These are phyloP conservation scores for Pollicipes pollicipes DNA, from an alignment of 1,140 invertebrate genomes.

Conservation along the genomic window DNA sequence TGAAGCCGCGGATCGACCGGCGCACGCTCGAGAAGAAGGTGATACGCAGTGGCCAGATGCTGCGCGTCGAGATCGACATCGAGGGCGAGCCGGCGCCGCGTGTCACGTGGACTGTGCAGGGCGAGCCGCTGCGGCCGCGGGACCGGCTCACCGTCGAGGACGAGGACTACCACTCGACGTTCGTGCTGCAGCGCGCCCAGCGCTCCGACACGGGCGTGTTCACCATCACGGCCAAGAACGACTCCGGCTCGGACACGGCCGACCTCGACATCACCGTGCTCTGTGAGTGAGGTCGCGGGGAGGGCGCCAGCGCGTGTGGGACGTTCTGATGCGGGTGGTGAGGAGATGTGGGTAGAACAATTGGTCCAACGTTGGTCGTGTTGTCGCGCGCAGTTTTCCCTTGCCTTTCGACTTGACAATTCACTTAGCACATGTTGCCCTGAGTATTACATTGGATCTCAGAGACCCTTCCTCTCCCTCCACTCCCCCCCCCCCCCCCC, in stretches of 20 bases:
- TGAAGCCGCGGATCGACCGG: conserved; percentile 82
- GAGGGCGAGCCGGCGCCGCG: conserved; percentile 73
- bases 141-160: conserved; percentile 55
- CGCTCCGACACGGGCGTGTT: conserved; percentile 70
- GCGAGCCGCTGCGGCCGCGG: conserved; percentile 26
- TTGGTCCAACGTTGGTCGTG: too few species aligned
- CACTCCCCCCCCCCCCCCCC: too few species aligned
- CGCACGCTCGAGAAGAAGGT: conserved; percentile 73
- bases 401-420: too few species aligned
- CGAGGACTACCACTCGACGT: conserved; percentile 84
- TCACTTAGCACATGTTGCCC: too few species aligned
- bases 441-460: too few species aligned
- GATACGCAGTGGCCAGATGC: conserved; percentile 63
- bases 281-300: conserved; percentile 40
- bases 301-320: conserved; percentile 4
- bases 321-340: background rate
- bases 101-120: conserved; percentile 68
- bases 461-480: too few species aligned
- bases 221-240: conserved; percentile 76
- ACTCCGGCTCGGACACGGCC: conserved; percentile 77
- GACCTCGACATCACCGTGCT: conserved; percentile 81
- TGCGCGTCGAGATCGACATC: conserved; percentile 73
- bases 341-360: background rate
- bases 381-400: too few species aligned
- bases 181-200: conserved; percentile 61